Conservation (phyloP, 1,140 invertebrate species). For the Paraescarpia echinospica region DNA sequence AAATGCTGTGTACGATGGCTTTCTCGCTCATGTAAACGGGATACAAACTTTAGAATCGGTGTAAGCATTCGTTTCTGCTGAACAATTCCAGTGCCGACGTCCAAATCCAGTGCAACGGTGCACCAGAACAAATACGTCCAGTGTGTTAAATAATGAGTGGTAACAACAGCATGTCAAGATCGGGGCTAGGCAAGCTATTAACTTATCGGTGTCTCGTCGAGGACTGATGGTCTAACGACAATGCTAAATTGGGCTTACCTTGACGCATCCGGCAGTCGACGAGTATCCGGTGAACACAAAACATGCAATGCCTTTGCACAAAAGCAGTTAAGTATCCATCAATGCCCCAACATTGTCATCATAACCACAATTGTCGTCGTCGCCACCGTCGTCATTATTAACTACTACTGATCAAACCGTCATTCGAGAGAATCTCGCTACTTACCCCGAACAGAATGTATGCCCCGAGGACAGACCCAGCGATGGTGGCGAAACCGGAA, state of each 20-base stretch:
- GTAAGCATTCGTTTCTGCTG: too few species aligned
- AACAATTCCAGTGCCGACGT: too few species aligned
- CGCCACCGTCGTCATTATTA: too few species aligned
- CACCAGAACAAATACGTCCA: background rate
- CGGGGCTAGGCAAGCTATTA: background rate
- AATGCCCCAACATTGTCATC: background rate
- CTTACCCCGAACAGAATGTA: slow-evolving; percentile 30
- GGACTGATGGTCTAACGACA: background rate
- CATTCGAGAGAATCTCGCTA: background rate
- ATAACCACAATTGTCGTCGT: background rate
- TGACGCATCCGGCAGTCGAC: background rate
- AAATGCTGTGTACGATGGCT: too few species aligned
- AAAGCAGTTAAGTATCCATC: background rate
- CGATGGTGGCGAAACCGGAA: slow-evolving; percentile 54
- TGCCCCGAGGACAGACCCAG: slow-evolving; percentile 36
- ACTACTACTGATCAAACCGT: background rate
- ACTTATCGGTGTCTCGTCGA: background rate
- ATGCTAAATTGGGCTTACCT: too few species aligned
- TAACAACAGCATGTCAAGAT: background rate
- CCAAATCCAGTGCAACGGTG: too few species aligned
- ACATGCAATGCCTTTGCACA: background rate
- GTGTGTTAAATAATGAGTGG: background rate
- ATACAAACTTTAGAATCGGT: too few species aligned
- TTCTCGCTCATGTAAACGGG: too few species aligned
- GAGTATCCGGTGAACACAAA: background rate